Evolutionary conservation across 1,140 invertebrate genomes (phyloP).

Genomic region (Gonioctena quinquepunctata): DNA sequence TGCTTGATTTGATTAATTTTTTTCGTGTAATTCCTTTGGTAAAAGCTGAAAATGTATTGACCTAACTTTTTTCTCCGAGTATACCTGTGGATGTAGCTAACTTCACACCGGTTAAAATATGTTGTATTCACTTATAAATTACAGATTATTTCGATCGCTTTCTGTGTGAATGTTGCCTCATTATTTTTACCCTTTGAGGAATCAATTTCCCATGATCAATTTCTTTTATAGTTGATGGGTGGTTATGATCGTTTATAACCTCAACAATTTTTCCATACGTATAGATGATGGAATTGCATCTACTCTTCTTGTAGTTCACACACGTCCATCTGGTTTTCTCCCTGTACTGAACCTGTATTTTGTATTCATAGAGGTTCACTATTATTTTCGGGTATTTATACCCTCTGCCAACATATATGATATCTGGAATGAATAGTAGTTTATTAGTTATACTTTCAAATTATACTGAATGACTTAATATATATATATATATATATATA

Average conservation of each 20-base stretch:
- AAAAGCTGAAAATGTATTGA: no score
- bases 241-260: slow-evolving; percentile 13
- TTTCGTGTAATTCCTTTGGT: no score
- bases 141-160: background rate
- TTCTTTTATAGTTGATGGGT: background rate
- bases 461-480: no score
- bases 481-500: no score
- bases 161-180: background rate
- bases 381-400: slow-evolving; percentile 27
- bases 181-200: slow-evolving; percentile 1
- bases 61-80: no score
- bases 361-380: slow-evolving; percentile 11
- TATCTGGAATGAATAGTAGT: slow-evolving; percentile 19
- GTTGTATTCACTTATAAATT: no score
- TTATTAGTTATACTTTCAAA: no score
- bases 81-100: no score
- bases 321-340: slow-evolving; percentile 23
- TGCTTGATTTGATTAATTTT: no score
- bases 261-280: slow-evolving; percentile 17
- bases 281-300: slow-evolving; percentile 12
- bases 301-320: background rate
- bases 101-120: no score
- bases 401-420: slow-evolving; percentile 17
- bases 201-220: background rate
- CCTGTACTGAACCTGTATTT: slow-evolving; percentile 1